Conservation (phyloP, 2,113 vertebrate genomes). For the Riparia riparia region DNA sequence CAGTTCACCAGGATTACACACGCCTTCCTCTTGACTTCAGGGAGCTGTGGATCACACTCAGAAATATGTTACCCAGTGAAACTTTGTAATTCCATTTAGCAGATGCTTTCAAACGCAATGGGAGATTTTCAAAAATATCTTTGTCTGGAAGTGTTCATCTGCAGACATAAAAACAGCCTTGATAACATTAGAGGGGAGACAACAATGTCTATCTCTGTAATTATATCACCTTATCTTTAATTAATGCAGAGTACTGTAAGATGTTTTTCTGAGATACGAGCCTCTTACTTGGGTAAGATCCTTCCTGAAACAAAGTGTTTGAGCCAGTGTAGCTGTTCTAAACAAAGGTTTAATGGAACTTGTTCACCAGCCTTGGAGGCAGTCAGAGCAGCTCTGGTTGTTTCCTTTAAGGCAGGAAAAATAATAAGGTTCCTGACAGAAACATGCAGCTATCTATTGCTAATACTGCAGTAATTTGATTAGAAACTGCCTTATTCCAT, state of each 20-base stretch:
- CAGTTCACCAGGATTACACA: neutral
- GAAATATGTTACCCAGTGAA: neutral
- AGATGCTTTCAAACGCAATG: slow-evolving; percentile 38
- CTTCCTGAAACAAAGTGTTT: slow-evolving; percentile 6
- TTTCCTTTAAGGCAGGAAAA: slow-evolving; percentile 26
- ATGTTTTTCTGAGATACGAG: neutral
- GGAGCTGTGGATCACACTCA: neutral
- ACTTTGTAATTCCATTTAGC: slow-evolving; percentile 16
- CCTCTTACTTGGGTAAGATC: neutral
- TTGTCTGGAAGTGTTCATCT: slow-evolving; percentile 38
- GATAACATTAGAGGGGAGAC: slow-evolving; percentile 41
- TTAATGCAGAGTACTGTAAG: slow-evolving; percentile 34
- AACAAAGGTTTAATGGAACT: neutral
- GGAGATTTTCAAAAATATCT: slow-evolving; percentile 46
- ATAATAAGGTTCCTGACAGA: slow-evolving; percentile 33
- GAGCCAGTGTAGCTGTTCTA: neutral
- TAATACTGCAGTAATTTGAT: slow-evolving; percentile 8
- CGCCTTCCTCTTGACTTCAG: neutral
- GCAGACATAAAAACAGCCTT: slow-evolving; percentile 10
- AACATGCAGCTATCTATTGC: neutral
- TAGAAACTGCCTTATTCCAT: neutral
- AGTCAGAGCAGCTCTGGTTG: neutral
- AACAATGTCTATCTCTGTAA: slow-evolving; percentile 36
- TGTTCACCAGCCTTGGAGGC: neutral
- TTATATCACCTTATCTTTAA: slow-evolving; percentile 55